phyloP scores from a whole-genome alignment of 2,113 vertebrate species.

The Mus pahari region DNA sequence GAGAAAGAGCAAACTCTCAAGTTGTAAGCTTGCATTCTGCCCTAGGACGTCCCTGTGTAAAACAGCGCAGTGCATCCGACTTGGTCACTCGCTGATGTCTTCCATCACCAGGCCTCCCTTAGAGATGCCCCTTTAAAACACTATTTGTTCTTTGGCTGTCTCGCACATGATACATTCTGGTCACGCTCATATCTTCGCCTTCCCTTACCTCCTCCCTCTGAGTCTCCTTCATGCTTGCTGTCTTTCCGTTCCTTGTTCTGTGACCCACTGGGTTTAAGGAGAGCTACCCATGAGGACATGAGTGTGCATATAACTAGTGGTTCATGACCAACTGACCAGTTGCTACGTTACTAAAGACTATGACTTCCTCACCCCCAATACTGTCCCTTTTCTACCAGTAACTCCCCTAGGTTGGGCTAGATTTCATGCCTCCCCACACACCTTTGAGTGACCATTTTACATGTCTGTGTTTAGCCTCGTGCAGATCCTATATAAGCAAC shows the following conservation, averaged over 20 bases:
- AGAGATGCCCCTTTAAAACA: neutral
- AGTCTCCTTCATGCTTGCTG: neutral
- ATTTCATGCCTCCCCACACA: neutral
- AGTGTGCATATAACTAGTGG: neutral
- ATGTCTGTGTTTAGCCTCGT: neutral
- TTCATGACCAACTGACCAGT: neutral
- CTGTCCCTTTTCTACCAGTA: neutral
- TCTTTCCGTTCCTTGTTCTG: neutral
- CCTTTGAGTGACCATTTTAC: neutral
- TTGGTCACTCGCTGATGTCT: neutral
- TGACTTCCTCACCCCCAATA: neutral
- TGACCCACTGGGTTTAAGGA: neutral
- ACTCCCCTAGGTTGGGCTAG: neutral
- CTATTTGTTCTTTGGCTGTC: too few relatives aligned
- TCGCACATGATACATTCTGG: neutral
- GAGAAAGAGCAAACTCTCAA: neutral
- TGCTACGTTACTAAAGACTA: neutral
- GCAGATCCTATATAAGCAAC: neutral
- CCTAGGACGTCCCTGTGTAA: accelerated
- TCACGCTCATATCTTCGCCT: neutral
- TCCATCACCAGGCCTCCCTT: neutral
- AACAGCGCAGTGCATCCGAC: accelerated
- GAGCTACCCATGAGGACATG: neutral
- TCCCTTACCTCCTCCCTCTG: neutral
- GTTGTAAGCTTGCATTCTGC: too few relatives aligned